Conservation (phyloP, 2,113 vertebrate genomes). For the Scopus umbretta region DNA sequence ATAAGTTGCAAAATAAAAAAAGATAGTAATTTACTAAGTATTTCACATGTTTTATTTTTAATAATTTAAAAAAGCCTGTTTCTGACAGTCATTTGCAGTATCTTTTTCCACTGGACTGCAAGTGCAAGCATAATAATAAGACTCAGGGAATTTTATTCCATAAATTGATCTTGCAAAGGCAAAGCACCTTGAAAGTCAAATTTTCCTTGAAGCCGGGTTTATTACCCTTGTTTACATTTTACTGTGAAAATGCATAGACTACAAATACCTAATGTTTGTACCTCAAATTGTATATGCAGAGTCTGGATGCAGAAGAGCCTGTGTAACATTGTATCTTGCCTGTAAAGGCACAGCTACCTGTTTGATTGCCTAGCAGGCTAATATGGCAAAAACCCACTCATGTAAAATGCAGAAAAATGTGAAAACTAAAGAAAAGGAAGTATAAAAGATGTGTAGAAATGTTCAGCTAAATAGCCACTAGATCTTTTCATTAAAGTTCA, state of each 20-base stretch:
- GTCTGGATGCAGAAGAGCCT: background rate
- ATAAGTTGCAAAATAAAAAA: background rate
- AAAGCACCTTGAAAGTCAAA: background rate
- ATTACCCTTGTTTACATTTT: background rate
- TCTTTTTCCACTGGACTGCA: background rate
- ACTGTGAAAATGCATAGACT: background rate
- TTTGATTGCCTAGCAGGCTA: background rate
- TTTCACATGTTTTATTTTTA: background rate
- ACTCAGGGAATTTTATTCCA: background rate
- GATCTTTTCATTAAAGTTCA: background rate
- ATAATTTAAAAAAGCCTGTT: background rate
- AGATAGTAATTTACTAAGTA: background rate
- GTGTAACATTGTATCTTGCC: too few species aligned
- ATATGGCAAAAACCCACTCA: background rate
- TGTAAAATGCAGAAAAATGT: background rate
- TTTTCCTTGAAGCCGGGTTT: background rate
- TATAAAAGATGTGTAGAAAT: background rate
- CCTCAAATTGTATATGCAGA: background rate
- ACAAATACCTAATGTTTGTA: background rate
- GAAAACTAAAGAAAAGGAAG: background rate
- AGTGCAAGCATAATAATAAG: background rate
- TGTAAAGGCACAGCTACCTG: background rate
- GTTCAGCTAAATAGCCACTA: background rate
- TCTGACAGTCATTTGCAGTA: background rate
- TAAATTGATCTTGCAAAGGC: background rate